A percentile compares a stretch with the other conserved stretches of the same genome.
These are phyloP conservation scores for Cyclura pinguis DNA, from an alignment of 2,797 vertebrate genomes.

Conservation along the genomic window DNA sequence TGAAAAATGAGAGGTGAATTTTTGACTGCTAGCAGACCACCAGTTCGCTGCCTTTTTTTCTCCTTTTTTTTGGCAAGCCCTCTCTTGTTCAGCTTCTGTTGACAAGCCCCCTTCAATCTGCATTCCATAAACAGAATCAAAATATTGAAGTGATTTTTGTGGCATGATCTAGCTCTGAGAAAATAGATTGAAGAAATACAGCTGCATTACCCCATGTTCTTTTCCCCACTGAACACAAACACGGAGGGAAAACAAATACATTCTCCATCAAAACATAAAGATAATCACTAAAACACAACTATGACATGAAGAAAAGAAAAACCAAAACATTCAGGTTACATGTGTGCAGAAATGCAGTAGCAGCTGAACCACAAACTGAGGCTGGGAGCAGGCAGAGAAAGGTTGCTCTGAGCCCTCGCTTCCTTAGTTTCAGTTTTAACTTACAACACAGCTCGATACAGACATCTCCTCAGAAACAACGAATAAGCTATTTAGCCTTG, in stretches of 20 bases:
- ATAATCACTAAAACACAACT: background rate
- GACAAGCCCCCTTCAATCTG: background rate
- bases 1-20: background rate
- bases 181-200: background rate
- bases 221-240: background rate
- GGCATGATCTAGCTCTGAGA: background rate
- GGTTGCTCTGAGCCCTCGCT: background rate
- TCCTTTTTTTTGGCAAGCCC: too few relatives aligned
- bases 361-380: background rate
- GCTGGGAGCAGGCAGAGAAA: too few relatives aligned
- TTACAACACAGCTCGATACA: background rate
- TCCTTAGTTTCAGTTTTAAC: slow-evolving; percentile 3
- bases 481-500: background rate
- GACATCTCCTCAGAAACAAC: background rate
- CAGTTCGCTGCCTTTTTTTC: background rate
- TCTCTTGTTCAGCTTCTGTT: background rate
- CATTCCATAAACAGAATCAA: background rate
- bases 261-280: background rate
- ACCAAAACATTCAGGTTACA: background rate
- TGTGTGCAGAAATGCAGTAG: background rate
- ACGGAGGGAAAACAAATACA: background rate
- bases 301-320: background rate
- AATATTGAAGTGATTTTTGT: background rate
- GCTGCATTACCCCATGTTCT: background rate
- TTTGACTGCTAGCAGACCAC: background rate